Percentiles rank a stretch among this genome's conserved stretches.
These are phyloP conservation scores for Bos indicus DNA, from an alignment of 2,113 vertebrate species.

Conservation along the genomic window DNA sequence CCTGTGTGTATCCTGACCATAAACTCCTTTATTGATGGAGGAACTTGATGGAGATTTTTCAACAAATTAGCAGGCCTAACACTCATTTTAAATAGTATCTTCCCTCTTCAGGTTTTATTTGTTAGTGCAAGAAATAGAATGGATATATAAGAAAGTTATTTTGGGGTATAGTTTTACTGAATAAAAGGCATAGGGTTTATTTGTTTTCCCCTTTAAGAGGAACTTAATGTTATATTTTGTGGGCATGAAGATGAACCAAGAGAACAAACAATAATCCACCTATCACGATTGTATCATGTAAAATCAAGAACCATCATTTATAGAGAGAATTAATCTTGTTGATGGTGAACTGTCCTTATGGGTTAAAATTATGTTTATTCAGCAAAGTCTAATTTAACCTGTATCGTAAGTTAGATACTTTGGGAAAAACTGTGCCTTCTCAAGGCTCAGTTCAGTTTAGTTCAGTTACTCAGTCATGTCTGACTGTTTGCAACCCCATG, in stretches of 20 bases:
- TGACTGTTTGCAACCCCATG: neutral
- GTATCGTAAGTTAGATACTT: neutral
- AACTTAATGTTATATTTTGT: neutral
- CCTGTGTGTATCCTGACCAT: neutral
- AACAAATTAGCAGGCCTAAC: neutral
- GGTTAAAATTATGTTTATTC: neutral
- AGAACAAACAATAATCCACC: neutral
- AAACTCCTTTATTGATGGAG: neutral
- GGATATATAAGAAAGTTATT: neutral
- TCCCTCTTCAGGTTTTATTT: neutral
- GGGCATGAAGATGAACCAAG: neutral
- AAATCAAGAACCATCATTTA: neutral
- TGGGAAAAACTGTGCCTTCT: neutral
- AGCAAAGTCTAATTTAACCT: neutral
- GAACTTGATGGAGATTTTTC: neutral
- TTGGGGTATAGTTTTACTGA: neutral
- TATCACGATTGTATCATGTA: neutral
- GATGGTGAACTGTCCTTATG: neutral
- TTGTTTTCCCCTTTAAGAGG: neutral
- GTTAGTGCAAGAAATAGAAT: neutral
- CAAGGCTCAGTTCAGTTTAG: neutral
- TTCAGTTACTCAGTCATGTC: neutral
- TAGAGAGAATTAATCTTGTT: neutral
- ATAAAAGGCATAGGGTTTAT: neutral
- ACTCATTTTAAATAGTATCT: neutral